Conservation (phyloP, 2,797 vertebrate genomes). For the Holocentrus rufus region DNA sequence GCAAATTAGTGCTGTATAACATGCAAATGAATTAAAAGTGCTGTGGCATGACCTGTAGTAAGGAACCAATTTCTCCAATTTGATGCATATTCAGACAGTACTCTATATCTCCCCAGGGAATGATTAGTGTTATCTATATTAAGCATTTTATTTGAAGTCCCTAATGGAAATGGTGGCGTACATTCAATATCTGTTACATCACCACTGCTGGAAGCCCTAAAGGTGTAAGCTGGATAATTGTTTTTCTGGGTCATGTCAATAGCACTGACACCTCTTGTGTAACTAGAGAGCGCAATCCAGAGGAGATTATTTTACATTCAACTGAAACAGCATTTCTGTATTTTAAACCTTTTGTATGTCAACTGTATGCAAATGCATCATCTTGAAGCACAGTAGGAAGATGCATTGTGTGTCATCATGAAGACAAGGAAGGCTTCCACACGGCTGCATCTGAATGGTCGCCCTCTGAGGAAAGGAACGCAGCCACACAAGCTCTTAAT, state of each 20-base stretch:
- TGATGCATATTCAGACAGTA: conserved; percentile 18
- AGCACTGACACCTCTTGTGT: neutral
- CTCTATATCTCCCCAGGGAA: conserved; percentile 17
- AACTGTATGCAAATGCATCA: conserved; percentile 33
- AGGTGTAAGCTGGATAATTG: conserved; percentile 20
- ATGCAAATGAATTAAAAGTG: conserved; percentile 23
- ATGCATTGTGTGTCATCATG: neutral
- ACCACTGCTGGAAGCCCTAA: neutral
- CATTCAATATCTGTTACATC: conserved; percentile 9
- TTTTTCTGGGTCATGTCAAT: conserved; percentile 17
- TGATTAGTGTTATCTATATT: conserved; percentile 39
- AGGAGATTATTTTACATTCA: conserved; percentile 2
- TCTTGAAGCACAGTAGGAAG: neutral
- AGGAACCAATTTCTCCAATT: conserved; percentile 9
- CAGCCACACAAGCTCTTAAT: conserved; percentile 9
- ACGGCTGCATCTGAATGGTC: conserved; percentile 10
- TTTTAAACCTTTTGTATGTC: conserved; percentile 15
- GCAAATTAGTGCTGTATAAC: conserved; percentile 5
- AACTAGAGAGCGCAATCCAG: conserved; percentile 10
- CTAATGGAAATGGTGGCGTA: neutral
- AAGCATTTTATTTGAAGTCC: conserved; percentile 17
- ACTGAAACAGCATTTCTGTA: conserved; percentile 5
- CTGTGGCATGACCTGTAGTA: conserved; percentile 8
- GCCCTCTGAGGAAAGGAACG: neutral
- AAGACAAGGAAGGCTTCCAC: conserved; percentile 14